Base-by-base conservation (phyloP, 2,888 invertebrate species). In the Kryphioiulus occultus region DNA sequence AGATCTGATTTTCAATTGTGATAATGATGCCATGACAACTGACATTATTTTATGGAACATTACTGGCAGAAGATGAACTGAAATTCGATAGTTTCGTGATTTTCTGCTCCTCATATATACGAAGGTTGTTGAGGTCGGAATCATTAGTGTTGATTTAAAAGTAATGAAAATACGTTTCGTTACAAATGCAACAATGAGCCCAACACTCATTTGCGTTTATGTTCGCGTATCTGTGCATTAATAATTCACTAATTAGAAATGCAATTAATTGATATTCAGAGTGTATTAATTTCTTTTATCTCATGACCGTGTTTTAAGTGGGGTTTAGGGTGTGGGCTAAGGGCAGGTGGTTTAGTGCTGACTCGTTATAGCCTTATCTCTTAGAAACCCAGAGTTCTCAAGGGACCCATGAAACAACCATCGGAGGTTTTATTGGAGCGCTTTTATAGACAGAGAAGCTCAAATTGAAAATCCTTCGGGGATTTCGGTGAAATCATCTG, bases 291-390 rank as follows among this genome's bases (percentile, higher is more conserved):
- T 68, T 68, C 68, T 68, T 68, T 68, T 68, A 68, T 68, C 68
- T 68, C 4, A 9, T 10, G 7, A 10, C 26, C 10, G 1, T 12
- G 68, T 26, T 68, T 68, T 68, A 22, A 22, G 22, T 17, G 5
- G 53, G 35, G 7, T 35, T 2, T 35, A 35, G 35, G 35, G 35
- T 35, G 35, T 2, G 53, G 19, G 19, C 19, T 53, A 19, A 53
- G 53, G 68, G 26, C 0, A 68, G 10, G 26, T 68, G 68, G 68
- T 68, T 68, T 68, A 68, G 68, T 7, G 26, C 68, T n/a, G 26
- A 26, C 68, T 68, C 68, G 26, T 68, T 68, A 68, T 68, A n/a
- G n/a, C 68, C 68, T 68, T 68, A 68, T 68, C 68, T 68, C 26
- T 22, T 9, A 26, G 68, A 26, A 68, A 68, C 68, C 68, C 68